Conservation (phyloP, 2,113 vertebrate genomes). For the Galbula dea region DNA sequence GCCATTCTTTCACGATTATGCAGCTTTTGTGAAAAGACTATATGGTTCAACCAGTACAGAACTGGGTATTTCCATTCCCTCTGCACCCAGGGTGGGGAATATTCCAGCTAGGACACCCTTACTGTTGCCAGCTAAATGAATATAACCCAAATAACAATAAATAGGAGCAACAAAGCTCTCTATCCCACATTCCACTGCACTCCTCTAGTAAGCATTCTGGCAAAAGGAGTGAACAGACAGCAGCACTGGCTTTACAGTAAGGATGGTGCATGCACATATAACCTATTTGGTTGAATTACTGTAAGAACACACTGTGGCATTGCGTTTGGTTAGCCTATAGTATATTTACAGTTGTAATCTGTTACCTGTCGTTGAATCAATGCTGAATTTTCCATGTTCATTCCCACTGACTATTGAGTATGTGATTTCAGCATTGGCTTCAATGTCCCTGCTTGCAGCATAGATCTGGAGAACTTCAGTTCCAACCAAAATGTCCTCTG, state of each 20-base stretch:
- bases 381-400: constrained; percentile 91
- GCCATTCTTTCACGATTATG: neutral
- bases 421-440: constrained; percentile 87
- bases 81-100: neutral
- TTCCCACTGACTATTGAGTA: constrained; percentile 93
- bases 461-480: constrained; percentile 89
- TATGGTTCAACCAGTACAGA: neutral
- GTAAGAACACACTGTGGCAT: neutral
- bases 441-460: constrained; percentile 88
- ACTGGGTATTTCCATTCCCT: neutral
- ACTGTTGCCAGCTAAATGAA: neutral
- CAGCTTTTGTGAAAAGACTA: neutral
- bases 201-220: neutral
- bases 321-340: neutral
- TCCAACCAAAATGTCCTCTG: constrained; percentile 83
- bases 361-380: constrained; percentile 87
- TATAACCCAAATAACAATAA: neutral
- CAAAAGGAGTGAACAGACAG: neutral
- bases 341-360: neutral
- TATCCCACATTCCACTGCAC: neutral
- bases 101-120: neutral
- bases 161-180: neutral
- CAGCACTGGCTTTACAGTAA: neutral
- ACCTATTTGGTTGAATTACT: neutral
- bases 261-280: neutral